phyloP scores from a whole-genome alignment of 2,888 invertebrate species.

The Watsonalla cultraria region DNA sequence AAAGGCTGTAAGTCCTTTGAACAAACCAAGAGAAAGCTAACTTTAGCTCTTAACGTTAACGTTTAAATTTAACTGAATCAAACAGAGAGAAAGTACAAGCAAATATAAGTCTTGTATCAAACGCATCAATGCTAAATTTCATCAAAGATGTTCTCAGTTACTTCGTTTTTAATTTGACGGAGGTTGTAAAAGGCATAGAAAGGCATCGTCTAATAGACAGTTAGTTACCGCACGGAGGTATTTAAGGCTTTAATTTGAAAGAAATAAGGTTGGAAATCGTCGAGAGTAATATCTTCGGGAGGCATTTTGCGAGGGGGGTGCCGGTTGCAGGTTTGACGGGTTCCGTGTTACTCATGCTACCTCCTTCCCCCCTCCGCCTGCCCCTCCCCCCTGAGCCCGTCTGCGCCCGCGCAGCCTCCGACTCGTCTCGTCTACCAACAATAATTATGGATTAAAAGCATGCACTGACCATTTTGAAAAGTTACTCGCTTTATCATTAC shows the following conservation, averaged over 20 bases:
- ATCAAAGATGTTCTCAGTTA: constrained; percentile 54
- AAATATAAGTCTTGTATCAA: constrained; percentile 58
- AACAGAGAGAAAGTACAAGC: constrained; percentile 29
- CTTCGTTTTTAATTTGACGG: constrained; percentile 47
- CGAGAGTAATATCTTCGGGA: constrained; percentile 13
- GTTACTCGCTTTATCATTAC: not conserved
- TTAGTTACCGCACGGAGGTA: constrained; percentile 6
- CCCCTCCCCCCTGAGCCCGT: constrained; percentile 31
- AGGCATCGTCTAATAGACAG: constrained; percentile 31
- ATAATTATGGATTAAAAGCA: constrained; percentile 36
- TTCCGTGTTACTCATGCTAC: constrained; percentile 66
- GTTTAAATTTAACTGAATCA: constrained; percentile 10
- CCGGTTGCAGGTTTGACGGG: constrained; percentile 69
- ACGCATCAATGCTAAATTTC: constrained; percentile 48
- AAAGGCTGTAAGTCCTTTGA: constrained; percentile 28
- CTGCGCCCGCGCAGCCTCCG: constrained; percentile 41
- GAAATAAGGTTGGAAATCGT: constrained; percentile 23
- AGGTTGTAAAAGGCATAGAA: constrained; percentile 55
- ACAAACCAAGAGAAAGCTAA: constrained; percentile 11
- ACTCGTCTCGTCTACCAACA: constrained; percentile 32
- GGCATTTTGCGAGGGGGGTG: constrained; percentile 67
- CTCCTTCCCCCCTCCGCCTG: constrained; percentile 22
- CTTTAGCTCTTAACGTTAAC: constrained; percentile 6
- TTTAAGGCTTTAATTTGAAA: constrained; percentile 9
- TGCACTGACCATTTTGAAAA: constrained; percentile 18